A percentile compares a stretch with the other conserved stretches of the same genome.
Conservation (phyloP, 1,140 invertebrate genomes). For the Pachypsylla venusta region DNA sequence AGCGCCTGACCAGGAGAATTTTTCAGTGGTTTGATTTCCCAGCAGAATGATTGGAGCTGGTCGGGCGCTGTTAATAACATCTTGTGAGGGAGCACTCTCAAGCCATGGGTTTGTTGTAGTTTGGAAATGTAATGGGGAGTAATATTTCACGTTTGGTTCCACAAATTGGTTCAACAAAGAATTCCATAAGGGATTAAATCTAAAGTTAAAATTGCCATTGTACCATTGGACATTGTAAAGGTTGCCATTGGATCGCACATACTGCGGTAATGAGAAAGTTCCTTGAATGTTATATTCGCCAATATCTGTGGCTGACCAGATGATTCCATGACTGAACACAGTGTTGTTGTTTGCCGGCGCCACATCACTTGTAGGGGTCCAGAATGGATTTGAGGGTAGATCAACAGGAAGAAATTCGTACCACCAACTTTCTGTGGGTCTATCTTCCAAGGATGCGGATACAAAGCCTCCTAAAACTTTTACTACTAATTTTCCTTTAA, state of each 20-base stretch:
- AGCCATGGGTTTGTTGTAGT: neutral
- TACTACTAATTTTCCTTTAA: neutral
- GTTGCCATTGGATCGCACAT: neutral
- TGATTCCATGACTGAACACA: slow-evolving; percentile 7
- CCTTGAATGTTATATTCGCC: neutral
- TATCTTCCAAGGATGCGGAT: neutral
- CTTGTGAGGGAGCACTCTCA: neutral
- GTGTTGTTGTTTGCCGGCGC: neutral
- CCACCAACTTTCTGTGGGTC: neutral
- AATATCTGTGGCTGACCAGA: slow-evolving; percentile 3
- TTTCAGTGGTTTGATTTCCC: neutral
- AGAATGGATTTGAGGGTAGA: neutral
- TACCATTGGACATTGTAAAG: slow-evolving; percentile 7
- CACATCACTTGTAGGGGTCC: neutral
- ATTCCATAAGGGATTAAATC: slow-evolving; percentile 1
- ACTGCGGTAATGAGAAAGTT: neutral
- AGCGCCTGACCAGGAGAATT: neutral
- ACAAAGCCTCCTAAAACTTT: slow-evolving; percentile 4
- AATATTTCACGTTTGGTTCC: neutral
- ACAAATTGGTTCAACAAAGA: neutral
- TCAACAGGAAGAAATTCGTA: neutral
- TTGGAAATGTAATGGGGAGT: slow-evolving; percentile 1
- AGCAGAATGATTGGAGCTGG: neutral
- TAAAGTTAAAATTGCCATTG: slow-evolving; percentile 1
- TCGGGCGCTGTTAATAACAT: slow-evolving; percentile 1